Evolutionary conservation across 2,113 vertebrate species (phyloP), one percentile per base, ranked within the genome.

Genomic region (Hydrolagus affinis): DNA sequence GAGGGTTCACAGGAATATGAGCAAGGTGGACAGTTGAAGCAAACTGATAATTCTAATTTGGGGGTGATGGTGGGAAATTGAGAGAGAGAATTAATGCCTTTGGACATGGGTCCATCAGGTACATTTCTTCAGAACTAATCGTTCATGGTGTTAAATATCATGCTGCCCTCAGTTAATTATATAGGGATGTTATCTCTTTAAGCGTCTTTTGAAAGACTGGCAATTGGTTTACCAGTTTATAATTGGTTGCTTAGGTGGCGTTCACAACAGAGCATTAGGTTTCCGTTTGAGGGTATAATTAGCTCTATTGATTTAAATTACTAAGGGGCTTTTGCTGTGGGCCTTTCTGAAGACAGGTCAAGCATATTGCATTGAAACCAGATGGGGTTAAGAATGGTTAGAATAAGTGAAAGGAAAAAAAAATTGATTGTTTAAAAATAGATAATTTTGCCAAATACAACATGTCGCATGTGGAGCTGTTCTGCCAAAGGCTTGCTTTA

Each of bases 181-280:
- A 66, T 83, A 30, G 60, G 25, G 78, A 21, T 83, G 78, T 83
- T 83, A 83, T 83, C 62, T 28, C 60, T 83, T 83, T 66, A 83
- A 66, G 60, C 8, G 62, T 25, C 78, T 83, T 83, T 83, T 66
- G 78, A 68, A 83, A 83, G 66, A 83, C 62, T 83, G 62, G 78
- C 78, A 83, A 68, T 83, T 83, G 60, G 28, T 83, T 83, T 66
- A 32, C 62, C 15, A 68, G 78, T 32, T 66, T 83, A 83, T 68
- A 83, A 68, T 68, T 83, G 62, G 78, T 83, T 83, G 78, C 78
- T 68, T 83, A 83, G 78, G 32, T 83, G 62, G 25, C 78, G 30
- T 83, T 83, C 78, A 68, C 28, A 83, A 83, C 78, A 83, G 78
- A 66, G 62, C 62, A 68, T 83, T 83, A 83, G 23, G 78, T 83